These are phyloP conservation scores for Apocheima hispidaria DNA, from an alignment of 2,888 invertebrate species.

Conservation along the genomic window DNA sequence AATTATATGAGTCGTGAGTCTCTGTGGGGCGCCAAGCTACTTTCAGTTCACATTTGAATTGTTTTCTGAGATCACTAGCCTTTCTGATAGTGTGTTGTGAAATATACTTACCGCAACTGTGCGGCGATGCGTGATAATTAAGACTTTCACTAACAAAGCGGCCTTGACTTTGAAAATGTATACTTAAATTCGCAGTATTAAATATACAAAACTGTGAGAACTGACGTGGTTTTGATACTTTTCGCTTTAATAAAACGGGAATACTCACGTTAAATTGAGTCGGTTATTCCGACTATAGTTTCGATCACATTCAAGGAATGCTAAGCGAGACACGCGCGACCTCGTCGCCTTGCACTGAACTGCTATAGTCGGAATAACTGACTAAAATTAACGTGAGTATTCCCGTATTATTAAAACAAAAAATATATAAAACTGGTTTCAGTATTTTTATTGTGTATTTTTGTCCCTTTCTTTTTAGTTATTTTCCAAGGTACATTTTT, in stretches of 20 bases:
- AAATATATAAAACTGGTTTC: slow-evolving; percentile 4
- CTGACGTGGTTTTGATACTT: no score
- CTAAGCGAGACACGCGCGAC: no score
- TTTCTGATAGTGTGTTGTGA: slow-evolving; percentile 1
- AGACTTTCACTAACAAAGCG: slow-evolving; percentile 28
- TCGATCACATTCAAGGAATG: no score
- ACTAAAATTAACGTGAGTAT: no score
- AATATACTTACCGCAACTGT: slow-evolving; percentile 5
- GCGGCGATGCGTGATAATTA: slow-evolving; percentile 20
- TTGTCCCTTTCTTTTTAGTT: slow-evolving; percentile 11
- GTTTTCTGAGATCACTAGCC: neutral
- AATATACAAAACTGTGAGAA: no score
- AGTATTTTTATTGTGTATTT: neutral
- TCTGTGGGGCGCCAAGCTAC: neutral
- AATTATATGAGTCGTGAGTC: no score
- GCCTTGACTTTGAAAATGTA: slow-evolving; percentile 32
- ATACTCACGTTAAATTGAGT: no score
- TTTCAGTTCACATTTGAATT: neutral
- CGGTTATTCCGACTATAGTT: no score
- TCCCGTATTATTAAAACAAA: no score
- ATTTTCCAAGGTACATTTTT: slow-evolving; percentile 7
- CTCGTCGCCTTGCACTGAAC: no score
- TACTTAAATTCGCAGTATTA: neutral
- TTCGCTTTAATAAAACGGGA: no score
- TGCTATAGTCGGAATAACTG: no score